Base-by-base conservation (phyloP, 2,797 vertebrate species). In the Falco rusticolus region DNA sequence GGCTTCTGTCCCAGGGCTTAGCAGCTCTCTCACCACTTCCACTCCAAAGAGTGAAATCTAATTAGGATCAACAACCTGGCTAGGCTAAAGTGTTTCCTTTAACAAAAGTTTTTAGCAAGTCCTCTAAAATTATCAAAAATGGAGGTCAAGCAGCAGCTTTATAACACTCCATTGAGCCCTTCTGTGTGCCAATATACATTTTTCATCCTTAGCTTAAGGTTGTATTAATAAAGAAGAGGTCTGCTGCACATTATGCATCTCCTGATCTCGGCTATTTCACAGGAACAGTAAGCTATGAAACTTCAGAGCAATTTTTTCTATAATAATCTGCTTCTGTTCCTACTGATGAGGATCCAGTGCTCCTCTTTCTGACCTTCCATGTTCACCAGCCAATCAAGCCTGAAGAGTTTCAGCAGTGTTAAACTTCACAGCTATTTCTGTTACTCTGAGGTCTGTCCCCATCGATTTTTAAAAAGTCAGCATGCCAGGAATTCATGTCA, bases 401-500 rank as follows among this genome's bases (percentile, higher is more conserved):
- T 77, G 94, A 95, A 89, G 81, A 82, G 37, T 87, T 97, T 95
- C 93, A 96, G 96, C 96, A 84, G 95, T 95, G 95, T 96, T 97
- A 97, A 98, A 97, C 97, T 97, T 97, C 94, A 94, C 91, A 95
- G 96, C 95, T 95, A 95, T 97, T 97, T 96, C 96, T 93, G 95
- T 94, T 96, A 97, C 93, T 96, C 97, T 81, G 93, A 97, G 97
- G 97, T 97, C 96, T 97, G 94, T 97, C 97, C 94, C 96, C 94
- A 96, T 97, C 65, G 96, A 97, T 98, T 97, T 97, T 95, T 93
- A 93, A 96, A 87, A 96, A 97, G 96, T 97, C 96, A 97, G 96
- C 93, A 83, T 97, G 96, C 96, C 97, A 98, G 97, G 96, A 97
- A 97, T 96, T 96, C 96, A 96, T 97, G 97, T 98, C 97, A 98